Evolutionary conservation across 1,140 invertebrate species (phyloP), one percentile per base, ranked within the genome.

Genomic region (Aphelenchoides avenae): DNA sequence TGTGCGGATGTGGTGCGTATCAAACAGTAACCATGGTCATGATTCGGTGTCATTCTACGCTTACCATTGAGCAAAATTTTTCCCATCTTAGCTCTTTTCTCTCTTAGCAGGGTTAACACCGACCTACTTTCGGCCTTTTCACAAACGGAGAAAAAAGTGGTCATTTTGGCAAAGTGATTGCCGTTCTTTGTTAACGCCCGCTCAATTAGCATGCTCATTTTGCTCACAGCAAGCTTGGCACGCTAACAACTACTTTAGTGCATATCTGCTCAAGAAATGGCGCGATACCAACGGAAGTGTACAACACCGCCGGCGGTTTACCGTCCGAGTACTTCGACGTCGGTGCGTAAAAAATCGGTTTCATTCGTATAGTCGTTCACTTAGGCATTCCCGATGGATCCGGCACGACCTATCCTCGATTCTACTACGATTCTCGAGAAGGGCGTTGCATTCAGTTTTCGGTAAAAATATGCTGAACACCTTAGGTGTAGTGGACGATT

Each of bases 251-350:
- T 20, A 50, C 29, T 33, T 66, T 41, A 66, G 64, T 70, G 49
- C 68, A 66, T 43, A 75, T 74, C 49, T 74, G 72, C 49, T 75
- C 71, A 0, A 55, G 74, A 22, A 76, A 74, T 47, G 72, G 72
- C 31, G 72, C 71, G 7, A 76, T 74, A 36, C 72, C 73, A 24
- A 77, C 73, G 9, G 72, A 74, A 57, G 72, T 74, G 20, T 74
- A 74, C 57, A 76, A 76, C 53, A 74, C 72, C 0, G 72, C 72
- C 49, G 72, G 72, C 20, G 72, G 72, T 7, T 53, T 76, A 9
- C 72, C 72, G 5, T 60, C 70, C 22, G 72, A 74, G 36, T 76
- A 67, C 52, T 74, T 74, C 48, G 72, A 74, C 48, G 72, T 74
- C 24, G 72, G 72, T 34, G 71, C 76, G 37, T n/a, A 37, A 2